Conservation (phyloP, 1,140 invertebrate genomes). For the Philopotamus ludificatus region DNA sequence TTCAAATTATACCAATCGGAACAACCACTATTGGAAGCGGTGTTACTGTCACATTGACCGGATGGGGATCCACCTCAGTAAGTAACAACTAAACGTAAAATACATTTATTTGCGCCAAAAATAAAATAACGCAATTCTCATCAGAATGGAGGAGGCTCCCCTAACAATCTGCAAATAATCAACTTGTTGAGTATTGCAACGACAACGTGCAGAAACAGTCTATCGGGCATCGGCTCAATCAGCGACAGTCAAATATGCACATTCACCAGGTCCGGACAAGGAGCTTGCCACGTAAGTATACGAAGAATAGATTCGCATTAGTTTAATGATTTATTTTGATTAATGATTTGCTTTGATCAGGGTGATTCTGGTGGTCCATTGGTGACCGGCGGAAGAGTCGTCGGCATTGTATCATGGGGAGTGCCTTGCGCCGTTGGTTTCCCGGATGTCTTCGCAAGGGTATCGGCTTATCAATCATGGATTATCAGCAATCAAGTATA, state of each 20-base stretch:
- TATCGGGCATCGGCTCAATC: slow-evolving; percentile 42
- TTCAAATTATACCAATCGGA: slow-evolving; percentile 50
- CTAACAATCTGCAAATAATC: slow-evolving; percentile 51
- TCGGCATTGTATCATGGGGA: slow-evolving; percentile 61
- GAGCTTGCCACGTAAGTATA: slow-evolving; percentile 57
- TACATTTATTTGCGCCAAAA: no score
- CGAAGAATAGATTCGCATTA: no score
- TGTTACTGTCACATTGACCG: slow-evolving; percentile 49
- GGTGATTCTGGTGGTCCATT: slow-evolving; percentile 60
- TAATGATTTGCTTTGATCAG: slow-evolving; percentile 46
- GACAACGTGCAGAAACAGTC: slow-evolving; percentile 45
- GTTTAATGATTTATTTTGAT: no score
- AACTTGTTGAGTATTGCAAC: slow-evolving; percentile 48
- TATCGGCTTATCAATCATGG: slow-evolving; percentile 50
- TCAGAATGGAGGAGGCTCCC: slow-evolving; percentile 47
- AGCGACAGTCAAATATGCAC: slow-evolving; percentile 59
- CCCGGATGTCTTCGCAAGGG: slow-evolving; percentile 58
- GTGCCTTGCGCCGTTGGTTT: slow-evolving; percentile 56
- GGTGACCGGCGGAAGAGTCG: slow-evolving; percentile 46
- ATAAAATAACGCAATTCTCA: background rate
- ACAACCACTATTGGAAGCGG: slow-evolving; percentile 45
- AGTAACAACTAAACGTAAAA: no score
- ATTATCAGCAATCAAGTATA: slow-evolving; percentile 38
- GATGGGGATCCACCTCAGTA: slow-evolving; percentile 56
- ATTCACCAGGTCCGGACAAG: slow-evolving; percentile 58